phyloP scores from a whole-genome alignment of 1,140 invertebrate species.

The Gryllus bimaculatus region DNA sequence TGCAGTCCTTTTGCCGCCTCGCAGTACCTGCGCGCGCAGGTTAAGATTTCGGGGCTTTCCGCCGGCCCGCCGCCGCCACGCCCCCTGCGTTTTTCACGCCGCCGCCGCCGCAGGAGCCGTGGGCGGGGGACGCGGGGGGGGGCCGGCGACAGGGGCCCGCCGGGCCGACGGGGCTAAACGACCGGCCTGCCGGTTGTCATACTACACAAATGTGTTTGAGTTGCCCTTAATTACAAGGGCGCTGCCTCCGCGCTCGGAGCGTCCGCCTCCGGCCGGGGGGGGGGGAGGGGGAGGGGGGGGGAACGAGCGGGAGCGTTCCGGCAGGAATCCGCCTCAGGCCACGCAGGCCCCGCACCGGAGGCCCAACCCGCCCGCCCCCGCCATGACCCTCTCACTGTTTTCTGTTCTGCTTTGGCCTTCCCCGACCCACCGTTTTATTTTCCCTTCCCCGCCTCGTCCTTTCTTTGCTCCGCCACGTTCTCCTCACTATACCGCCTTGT shows the following conservation, averaged over 20 bases:
- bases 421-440: no score
- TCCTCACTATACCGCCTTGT: no score
- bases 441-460: no score
- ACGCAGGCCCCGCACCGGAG: no score
- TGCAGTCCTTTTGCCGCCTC: background rate
- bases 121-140: background rate
- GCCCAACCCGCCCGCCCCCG: no score
- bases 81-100: background rate
- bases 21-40: background rate
- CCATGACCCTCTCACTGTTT: no score
- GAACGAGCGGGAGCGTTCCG: background rate
- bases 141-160: background rate
- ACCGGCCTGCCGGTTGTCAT: conserved; percentile 14
- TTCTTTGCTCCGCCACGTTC: no score
- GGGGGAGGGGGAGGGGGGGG: background rate
- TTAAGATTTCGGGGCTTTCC: background rate
- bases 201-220: conserved; percentile 18
- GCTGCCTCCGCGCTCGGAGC: background rate
- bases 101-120: background rate
- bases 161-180: conserved; percentile 13
- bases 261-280: background rate
- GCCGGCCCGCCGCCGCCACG: background rate
- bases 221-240: conserved; percentile 19
- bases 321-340: no score
- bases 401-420: no score